Conservation (phyloP, 2,888 invertebrate species). For the Andrena camellia region DNA sequence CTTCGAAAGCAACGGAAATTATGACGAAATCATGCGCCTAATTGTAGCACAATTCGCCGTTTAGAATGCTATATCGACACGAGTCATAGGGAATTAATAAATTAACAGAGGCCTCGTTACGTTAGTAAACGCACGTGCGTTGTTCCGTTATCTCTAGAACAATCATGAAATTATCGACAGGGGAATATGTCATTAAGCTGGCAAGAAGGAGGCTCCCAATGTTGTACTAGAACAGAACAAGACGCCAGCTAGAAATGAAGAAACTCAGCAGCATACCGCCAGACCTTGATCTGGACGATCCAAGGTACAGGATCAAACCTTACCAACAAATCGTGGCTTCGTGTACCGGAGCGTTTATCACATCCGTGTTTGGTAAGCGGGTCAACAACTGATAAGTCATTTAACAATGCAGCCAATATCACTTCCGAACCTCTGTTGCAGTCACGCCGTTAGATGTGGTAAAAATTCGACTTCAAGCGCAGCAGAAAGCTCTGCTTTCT, state of each 20-base stretch:
- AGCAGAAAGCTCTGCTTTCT: conserved; percentile 92
- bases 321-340: conserved; percentile 94
- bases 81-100: not conserved
- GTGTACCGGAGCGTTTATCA: conserved; percentile 95
- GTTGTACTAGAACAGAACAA: not conserved
- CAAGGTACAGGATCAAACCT: conserved; percentile 91
- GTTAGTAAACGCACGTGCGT: not conserved
- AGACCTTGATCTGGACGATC: conserved; percentile 88
- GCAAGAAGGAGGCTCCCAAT: conserved; percentile 3
- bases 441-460: conserved; percentile 99
- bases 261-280: conserved; percentile 45
- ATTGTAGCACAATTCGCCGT: not conserved
- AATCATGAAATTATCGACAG: conserved; percentile 13
- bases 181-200: conserved; percentile 13
- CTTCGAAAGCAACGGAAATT: not conserved
- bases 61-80: not conserved
- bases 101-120: not conserved
- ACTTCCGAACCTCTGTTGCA: conserved; percentile 84
- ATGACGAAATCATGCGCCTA: not conserved
- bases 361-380: conserved; percentile 92
- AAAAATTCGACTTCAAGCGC: conserved; percentile 98
- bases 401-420: not conserved
- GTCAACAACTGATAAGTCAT: not conserved
- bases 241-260: conserved; percentile 49
- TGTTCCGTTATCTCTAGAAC: not conserved